Evolutionary conservation across 1,140 invertebrate genomes (phyloP).

Genomic region (Apis mellifera): Amel_HAv3.1 CM009935.2:3370001-3370500

Average conservation of each 20-base stretch:
- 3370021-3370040: background rate
- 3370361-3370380: conserved; percentile 29
- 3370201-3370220: conserved; percentile 71
- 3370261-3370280: conserved; percentile 82
- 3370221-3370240: conserved; percentile 76
- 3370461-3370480: conserved; percentile 25
- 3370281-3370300: conserved; percentile 79
- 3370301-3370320: conserved; percentile 76
- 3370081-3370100: conserved; percentile 34
- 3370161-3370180: conserved; percentile 78
- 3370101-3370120: conserved; percentile 59
- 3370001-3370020: background rate
- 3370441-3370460: conserved; percentile 10
- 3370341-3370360: conserved; percentile 55
- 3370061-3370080: conserved; percentile 3
- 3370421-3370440: conserved; percentile 24
- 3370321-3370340: conserved; percentile 65
- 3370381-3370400: conserved; percentile 50
- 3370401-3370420: conserved; percentile 13
- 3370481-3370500: background rate
- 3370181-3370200: conserved; percentile 81
- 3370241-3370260: conserved; percentile 71
- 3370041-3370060: background rate
- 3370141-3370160: conserved; percentile 51
- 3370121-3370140: conserved; percentile 44